Evolutionary conservation across 2,888 invertebrate species (phyloP), one percentile per base, ranked within the genome.

Genomic region (Ectemnius cavifrons): DNA sequence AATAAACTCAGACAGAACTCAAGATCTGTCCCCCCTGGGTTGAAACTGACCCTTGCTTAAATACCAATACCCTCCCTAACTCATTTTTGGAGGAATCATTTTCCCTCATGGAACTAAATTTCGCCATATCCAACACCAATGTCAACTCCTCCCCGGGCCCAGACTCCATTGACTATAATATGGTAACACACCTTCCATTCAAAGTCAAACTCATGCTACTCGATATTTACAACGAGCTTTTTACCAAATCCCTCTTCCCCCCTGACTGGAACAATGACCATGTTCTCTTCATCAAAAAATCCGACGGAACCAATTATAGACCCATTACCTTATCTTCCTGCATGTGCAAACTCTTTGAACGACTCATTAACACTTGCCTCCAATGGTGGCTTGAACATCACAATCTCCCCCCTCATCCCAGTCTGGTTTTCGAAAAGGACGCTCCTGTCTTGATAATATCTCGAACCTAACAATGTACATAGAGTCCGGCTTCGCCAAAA

Each of bases 21-120:
- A 59, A 63, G 14, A 18, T 69, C 4, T 13, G 63, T 45, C 59
- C 69, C 2, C 69, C 47, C 18, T 63, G 69, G 63, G 49, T 37
- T 0, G 27, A 47, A 2, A 16, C 13, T 4, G n/a, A 59, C 4
- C 47, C 65, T 3, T 1, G 2, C 4, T 1, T 45, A 0, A 14
- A 59, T 8, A 14, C 23, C 0, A 3, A 23, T 8, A 13, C 45
- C 0, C 11, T n/a, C 57, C 11, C n/a, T 0, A 66, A 47, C 20
- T 4, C 14, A 2, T 58, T 66, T 5, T 23, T 66, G 0, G 47
- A 66, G 0, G 46, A 27, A n/a, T 3, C 2, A 1, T 66, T 66
- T 11, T 16, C 23, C 5, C 47, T 58, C 16, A 2, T n/a, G 2
- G 65, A 66, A 8, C 11, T 66, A 1, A 58, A 59, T 27, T 5